Evolutionary conservation across 2,797 vertebrate genomes (phyloP), one percentile per base, ranked within the genome.

Genomic region (Todus mexicanus): DNA sequence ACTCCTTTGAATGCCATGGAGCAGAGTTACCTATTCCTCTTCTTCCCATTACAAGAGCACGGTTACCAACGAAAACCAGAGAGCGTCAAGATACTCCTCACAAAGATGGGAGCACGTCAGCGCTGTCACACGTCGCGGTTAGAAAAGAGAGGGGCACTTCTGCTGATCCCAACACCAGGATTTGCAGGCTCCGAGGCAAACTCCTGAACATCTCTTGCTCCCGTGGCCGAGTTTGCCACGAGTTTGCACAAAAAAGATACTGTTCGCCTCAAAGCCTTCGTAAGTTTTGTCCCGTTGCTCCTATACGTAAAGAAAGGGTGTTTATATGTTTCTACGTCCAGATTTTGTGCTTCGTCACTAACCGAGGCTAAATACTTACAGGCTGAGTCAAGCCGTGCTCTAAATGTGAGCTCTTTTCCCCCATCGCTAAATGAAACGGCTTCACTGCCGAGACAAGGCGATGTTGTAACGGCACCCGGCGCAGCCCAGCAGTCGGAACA

Each of bases 311-410:
- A 47, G 61, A 74, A 87, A 9, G 15, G 11, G 45, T 78, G 64
- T 79, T 92, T 82, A 12, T 74, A 21, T 57, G 59, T 91, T 93
- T 87, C 77, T 69, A 83, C 59, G 63, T 38, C 17, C 48, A 66
- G 87, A 66, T 81, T 83, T 90, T 75, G 54, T 72, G 76, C 76
- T 82, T 69, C 5, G 10, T 92, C 15, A 19, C 84, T 85, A 83
- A 87, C 87, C 75, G 35, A 61, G 2, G 9, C 50, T 43, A 47
- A 91, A 92, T 90, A 73, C 48, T 91, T 93, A 12, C 31, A 84
- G 86, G 80, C 60, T 95, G 94, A 96, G 72, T 91, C 90, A 92
- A 83, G n/a, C 73, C 53, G 56, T n/a, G 43, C 69, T 51, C 27
- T 85, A 77, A 94, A 81, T 54, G 59, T 27, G 75, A 43, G 37